These are phyloP conservation scores for Plebejus melissa DNA, from an alignment of 2,888 invertebrate species.

Conservation along the genomic window DNA sequence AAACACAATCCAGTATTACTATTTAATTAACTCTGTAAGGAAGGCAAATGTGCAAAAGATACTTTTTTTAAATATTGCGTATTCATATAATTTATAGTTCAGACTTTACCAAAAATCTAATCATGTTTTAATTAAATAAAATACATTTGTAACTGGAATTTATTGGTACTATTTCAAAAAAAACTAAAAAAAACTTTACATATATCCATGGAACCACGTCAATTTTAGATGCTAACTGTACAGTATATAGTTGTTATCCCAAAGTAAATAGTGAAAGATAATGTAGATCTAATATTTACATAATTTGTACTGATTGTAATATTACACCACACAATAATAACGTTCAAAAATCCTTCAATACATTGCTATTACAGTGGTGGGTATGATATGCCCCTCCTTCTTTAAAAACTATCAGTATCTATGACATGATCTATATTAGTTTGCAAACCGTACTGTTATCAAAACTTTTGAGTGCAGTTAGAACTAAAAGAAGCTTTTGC, in stretches of 20 bases:
- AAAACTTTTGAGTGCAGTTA: neutral
- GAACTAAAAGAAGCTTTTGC: neutral
- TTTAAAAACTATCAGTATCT: neutral
- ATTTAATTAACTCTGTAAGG: no score
- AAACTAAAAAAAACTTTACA: no score
- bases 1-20: neutral
- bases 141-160: no score
- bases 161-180: no score
- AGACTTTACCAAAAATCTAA: no score
- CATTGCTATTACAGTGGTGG: neutral
- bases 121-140: no score
- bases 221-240: neutral
- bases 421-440: neutral
- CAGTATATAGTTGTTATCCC: constrained; percentile 15
- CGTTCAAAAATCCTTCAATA: neutral
- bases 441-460: neutral
- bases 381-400: no score
- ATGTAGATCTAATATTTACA: constrained; percentile 19
- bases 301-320: constrained; percentile 20
- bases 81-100: no score
- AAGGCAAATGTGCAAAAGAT: no score
- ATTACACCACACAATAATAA: neutral
- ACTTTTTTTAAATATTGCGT: no score
- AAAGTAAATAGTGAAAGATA: constrained; percentile 20
- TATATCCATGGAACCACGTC: neutral